Base-by-base conservation (phyloP, 92 coral and sea anemone species). In the Plumapathes pennacea region DNA sequence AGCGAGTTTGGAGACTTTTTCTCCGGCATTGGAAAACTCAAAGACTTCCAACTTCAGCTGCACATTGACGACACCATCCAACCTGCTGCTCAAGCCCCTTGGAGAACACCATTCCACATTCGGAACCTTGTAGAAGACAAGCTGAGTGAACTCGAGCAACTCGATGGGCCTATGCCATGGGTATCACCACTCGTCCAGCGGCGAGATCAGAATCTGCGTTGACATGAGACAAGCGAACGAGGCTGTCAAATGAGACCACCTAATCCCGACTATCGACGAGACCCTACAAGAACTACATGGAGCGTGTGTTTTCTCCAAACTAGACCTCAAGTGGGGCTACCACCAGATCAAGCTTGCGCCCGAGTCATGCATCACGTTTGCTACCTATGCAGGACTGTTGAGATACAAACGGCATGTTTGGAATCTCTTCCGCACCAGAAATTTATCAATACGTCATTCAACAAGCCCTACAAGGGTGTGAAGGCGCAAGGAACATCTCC, bases 131-230 rank as follows among this genome's bases (percentile, higher is more conserved):
- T 86, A 13, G 84, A 70, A 53, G 21, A 33, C 11, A 77, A 81
- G 50, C 50, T 86, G 1, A 39, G 63, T 13, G 63, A 63, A 11
- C 49, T 74, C 3, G 59, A 67, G 40, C 51, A 73, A 21, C 67
- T 32, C 38, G 83, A 59, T 36, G 76, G 72, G 26, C 80, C 81
- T 1, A 82, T 89, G 25, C 72, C 70, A 25, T 80, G 84, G 88
- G 72, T 68, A 15, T 67, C 75, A 12, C 89, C 89, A 13, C 36
- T 85, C 9, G 88, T 81, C 62, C 2, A 64, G 72, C 32, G 65
- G 78, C 3, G 66, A 81, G 39, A 60, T 69, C 21, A 48, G 87
- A 54, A 49, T 72, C 23, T 86, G 75, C 36, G 76, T 80, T 5
- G 78, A 64, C 38, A 81, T 73, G 82, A 27, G 70, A 12, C 34